Evolutionary conservation across 2,797 vertebrate genomes (phyloP), one percentile per base, ranked within the genome.

Genomic region (Sebastes trivittatus): DNA sequence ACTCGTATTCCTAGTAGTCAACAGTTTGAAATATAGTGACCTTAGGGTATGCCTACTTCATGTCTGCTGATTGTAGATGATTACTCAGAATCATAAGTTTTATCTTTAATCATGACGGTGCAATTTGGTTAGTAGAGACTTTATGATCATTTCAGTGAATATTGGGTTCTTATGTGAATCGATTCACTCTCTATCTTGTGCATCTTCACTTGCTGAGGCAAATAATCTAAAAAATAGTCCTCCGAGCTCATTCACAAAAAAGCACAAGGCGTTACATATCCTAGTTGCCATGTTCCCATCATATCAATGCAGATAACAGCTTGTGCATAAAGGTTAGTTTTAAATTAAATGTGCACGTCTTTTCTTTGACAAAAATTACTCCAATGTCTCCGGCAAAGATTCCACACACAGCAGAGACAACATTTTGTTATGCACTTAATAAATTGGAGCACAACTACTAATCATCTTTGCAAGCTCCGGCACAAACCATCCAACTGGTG

Each of bases 401-500:
- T 8, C 2, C 14, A 29, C 4, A 27, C 20, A n/a, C 11, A 11
- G 46, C 46, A 49, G 46, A 5, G 16, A 4, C 58, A 63, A 63
- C 9, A 64, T 81, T 30, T 32, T 64, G 29, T 55, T 25, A 61
- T 3, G 5, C 32, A 63, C 42, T 56, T 46, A 27, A 27, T 73
- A 65, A 76, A 49, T 64, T 18, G 11, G 18, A 38, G 46, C 23
- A 68, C 25, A 73, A n/a, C 20, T 34, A 62, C 76, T 34, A 72
- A 55, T 11, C n/a, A 42, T 60, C 60, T 70, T 77, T 67, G 27
- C 16, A 68, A 52, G 61, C 29, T 62, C n/a, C 62, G 25, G 32
- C 61, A 32, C 55, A 84, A 86, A 82, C 13, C 68, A 56, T 82
- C 82, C 20, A 77, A 32, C 60, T 18, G 55, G 32, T 55, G 56